phyloP scores from a whole-genome alignment of 1,140 invertebrate genomes.

The Drosophila elegans region DNA sequence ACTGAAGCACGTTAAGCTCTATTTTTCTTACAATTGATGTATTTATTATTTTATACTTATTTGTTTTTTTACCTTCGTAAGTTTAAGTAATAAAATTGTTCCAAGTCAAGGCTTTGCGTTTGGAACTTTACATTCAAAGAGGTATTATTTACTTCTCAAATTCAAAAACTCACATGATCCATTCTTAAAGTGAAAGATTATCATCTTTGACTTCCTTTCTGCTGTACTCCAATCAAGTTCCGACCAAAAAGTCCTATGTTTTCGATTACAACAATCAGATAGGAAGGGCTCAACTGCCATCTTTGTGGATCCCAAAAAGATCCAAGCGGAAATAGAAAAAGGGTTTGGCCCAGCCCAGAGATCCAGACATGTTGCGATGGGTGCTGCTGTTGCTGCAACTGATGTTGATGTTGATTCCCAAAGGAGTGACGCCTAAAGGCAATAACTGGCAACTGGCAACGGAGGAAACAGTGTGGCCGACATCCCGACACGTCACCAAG shows the following conservation, averaged over 20 bases:
- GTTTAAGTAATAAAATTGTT: no score
- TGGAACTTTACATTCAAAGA: neutral
- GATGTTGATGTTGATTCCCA: conserved; percentile 20
- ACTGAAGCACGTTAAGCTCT: no score
- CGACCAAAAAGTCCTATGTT: conserved; percentile 34
- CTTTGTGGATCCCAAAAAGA: conserved; percentile 11
- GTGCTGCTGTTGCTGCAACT: conserved; percentile 28
- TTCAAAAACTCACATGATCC: neutral
- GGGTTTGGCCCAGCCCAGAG: conserved; percentile 56
- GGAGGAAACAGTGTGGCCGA: conserved; percentile 26
- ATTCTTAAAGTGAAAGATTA: conserved; percentile 6
- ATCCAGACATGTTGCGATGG: conserved; percentile 32
- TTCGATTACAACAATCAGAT: conserved; percentile 58
- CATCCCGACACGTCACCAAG: conserved; percentile 64
- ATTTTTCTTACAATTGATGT: no score
- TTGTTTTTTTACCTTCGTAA: no score
- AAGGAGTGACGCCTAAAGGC: conserved; percentile 47
- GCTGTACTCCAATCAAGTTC: conserved; percentile 21
- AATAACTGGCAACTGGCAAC: conserved; percentile 30
- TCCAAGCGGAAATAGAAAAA: conserved; percentile 74
- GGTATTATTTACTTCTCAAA: neutral
- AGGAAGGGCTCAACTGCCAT: conserved; percentile 22
- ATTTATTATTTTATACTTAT: no score
- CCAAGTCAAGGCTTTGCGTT: no score
- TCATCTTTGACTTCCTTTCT: conserved; percentile 13